Conservation (phyloP, 2,113 vertebrate species). For the Calcarius ornatus region DNA sequence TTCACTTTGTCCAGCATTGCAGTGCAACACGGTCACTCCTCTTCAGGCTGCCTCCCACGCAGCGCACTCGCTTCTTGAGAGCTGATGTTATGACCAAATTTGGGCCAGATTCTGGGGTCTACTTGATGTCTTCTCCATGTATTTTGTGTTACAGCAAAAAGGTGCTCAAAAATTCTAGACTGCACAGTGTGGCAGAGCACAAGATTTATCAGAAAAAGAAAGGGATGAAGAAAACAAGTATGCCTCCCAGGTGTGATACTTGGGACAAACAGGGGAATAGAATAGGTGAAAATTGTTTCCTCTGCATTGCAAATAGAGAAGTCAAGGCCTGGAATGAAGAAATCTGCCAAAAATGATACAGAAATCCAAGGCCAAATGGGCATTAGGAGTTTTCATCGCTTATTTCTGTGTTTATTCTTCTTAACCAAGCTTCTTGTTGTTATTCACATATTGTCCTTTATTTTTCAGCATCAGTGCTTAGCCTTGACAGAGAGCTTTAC, state of each 20-base stretch:
- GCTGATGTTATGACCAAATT: background rate
- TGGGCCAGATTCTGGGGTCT: background rate
- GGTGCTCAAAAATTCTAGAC: background rate
- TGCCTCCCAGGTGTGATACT: background rate
- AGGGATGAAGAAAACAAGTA: background rate
- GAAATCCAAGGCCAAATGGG: background rate
- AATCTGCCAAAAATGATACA: background rate
- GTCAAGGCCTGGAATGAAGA: background rate
- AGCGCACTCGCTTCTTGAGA: background rate
- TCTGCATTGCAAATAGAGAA: background rate
- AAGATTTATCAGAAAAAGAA: background rate
- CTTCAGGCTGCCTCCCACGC: fast-evolving
- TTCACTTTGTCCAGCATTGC: background rate
- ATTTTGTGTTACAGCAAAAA: background rate
- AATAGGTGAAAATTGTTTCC: background rate
- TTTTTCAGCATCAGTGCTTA: background rate
- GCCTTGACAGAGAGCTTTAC: background rate
- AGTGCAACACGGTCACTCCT: fast-evolving
- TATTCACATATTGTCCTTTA: background rate
- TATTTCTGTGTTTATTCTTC: background rate
- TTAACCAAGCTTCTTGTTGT: background rate
- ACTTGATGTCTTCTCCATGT: background rate
- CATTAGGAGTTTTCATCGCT: background rate
- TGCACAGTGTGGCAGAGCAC: background rate
- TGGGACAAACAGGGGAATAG: background rate